Conservation (phyloP, 1,140 invertebrate genomes). For the Brachionus paranguensis region DNA sequence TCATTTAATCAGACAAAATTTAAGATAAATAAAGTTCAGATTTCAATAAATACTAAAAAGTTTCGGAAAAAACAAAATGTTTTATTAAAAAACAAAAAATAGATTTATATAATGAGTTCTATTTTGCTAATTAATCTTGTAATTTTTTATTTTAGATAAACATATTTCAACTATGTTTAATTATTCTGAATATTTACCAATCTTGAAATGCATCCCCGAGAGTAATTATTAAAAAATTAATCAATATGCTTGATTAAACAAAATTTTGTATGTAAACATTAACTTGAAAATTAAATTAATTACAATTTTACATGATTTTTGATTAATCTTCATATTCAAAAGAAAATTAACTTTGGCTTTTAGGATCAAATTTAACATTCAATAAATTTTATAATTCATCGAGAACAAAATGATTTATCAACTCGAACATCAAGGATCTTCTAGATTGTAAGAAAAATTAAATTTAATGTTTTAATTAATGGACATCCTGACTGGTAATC, state of each 20-base stretch:
- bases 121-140: too few species aligned
- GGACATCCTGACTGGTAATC: too few species aligned
- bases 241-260: background rate
- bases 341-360: background rate
- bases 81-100: too few species aligned
- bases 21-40: too few species aligned
- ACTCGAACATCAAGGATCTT: background rate
- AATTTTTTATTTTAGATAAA: background rate
- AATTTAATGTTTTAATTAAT: background rate
- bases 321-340: background rate
- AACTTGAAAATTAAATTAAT: background rate
- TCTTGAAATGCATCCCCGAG: background rate
- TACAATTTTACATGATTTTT: background rate
- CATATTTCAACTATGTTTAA: background rate
- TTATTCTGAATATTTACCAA: background rate
- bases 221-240: background rate
- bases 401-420: background rate
- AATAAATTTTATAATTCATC: background rate
- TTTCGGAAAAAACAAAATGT: too few species aligned
- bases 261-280: background rate
- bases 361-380: background rate
- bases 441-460: too few species aligned
- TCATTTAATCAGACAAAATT: too few species aligned
- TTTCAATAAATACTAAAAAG: too few species aligned
- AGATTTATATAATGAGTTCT: too few species aligned